phyloP scores from a whole-genome alignment of 2,113 vertebrate genomes.

The Cyprinodon tularosa region DNA sequence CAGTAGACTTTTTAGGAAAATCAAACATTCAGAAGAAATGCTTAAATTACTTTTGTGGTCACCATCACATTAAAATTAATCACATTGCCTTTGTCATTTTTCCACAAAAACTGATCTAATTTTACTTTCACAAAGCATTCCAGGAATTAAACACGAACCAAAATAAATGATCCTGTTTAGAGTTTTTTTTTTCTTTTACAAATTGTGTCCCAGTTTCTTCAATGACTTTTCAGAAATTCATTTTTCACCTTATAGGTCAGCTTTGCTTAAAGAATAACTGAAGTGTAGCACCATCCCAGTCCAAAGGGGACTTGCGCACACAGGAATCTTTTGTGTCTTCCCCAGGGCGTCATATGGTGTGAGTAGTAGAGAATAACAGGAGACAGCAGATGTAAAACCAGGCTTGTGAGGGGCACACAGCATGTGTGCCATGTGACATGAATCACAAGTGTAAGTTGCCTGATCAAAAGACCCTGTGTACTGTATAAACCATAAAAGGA shows the following conservation, averaged over 20 bases:
- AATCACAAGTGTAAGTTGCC: slow-evolving; percentile 60
- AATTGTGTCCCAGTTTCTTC: not conserved
- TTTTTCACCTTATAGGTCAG: not conserved
- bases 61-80: not conserved
- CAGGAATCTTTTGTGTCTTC: slow-evolving; percentile 45
- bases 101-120: too few species aligned
- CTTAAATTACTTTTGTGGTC: too few species aligned
- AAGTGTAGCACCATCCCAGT: not conserved
- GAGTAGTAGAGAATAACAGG: slow-evolving; percentile 15
- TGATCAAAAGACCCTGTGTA: slow-evolving; percentile 19
- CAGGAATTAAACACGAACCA: not conserved
- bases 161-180: not conserved
- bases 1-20: too few species aligned
- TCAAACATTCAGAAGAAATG: too few species aligned
- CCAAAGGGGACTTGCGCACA: slow-evolving; percentile 16
- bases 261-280: not conserved
- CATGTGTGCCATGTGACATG: slow-evolving; percentile 61
- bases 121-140: too few species aligned
- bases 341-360: slow-evolving; percentile 56
- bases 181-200: not conserved
- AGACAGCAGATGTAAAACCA: slow-evolving; percentile 12
- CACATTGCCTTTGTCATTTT: not conserved
- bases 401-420: slow-evolving; percentile 42
- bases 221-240: not conserved
- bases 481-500: slow-evolving; percentile 35